Percentiles rank a stretch among this genome's conserved stretches.
phyloP scores from a whole-genome alignment of 2,888 invertebrate genomes.

The Sesia apiformis region DNA sequence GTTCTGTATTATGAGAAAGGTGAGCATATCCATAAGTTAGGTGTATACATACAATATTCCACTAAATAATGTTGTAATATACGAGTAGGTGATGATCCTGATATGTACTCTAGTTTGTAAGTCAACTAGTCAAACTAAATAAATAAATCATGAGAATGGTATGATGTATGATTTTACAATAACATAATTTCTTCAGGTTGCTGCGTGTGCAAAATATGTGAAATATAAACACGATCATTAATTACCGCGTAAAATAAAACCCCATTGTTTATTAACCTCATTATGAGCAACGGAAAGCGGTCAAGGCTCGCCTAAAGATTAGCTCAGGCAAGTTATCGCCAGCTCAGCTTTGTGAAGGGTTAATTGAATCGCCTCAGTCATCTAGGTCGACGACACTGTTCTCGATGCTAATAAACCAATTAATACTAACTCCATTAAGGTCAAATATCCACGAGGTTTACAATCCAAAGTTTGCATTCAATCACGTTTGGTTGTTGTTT shows the following conservation, averaged over 20 bases:
- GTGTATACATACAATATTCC: too few relatives aligned
- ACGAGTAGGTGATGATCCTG: too few relatives aligned
- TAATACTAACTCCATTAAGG: slow-evolving; percentile 17
- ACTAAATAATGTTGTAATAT: too few relatives aligned
- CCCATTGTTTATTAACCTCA: slow-evolving; percentile 22
- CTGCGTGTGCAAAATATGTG: neutral
- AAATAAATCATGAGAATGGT: too few relatives aligned
- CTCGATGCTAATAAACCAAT: slow-evolving; percentile 35
- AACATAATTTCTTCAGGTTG: too few relatives aligned
- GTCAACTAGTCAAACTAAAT: too few relatives aligned
- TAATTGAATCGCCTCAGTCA: slow-evolving; percentile 32
- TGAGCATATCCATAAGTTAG: too few relatives aligned
- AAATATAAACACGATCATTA: slow-evolving; percentile 3
- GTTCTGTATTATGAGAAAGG: too few relatives aligned
- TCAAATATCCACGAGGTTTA: slow-evolving; percentile 5
- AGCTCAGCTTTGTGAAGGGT: slow-evolving; percentile 32
- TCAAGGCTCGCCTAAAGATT: slow-evolving; percentile 43
- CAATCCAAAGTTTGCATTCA: neutral
- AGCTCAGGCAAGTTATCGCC: slow-evolving; percentile 23
- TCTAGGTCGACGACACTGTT: slow-evolving; percentile 63
- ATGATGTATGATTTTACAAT: too few relatives aligned
- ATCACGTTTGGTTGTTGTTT: slow-evolving; percentile 1
- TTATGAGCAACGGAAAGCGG: slow-evolving; percentile 31
- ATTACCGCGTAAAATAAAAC: slow-evolving; percentile 9
- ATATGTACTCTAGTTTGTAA: too few relatives aligned